Base-by-base conservation (phyloP, 2,888 invertebrate species). In the Neoascia interrupta region DNA sequence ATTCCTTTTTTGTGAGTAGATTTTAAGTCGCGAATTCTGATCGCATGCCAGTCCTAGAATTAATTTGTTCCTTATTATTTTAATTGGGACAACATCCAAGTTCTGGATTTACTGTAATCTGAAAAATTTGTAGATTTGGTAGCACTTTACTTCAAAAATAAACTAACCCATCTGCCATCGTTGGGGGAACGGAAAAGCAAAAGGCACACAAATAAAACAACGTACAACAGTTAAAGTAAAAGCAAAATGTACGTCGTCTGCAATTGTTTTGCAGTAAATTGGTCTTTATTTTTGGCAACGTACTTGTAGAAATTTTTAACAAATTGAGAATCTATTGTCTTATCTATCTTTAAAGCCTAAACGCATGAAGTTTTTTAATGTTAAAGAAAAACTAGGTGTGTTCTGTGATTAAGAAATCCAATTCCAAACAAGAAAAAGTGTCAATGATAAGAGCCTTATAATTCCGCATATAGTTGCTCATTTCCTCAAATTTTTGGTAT, bases 161-260 rank as follows among this genome's bases (percentile, higher is more conserved):
- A n/a, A n/a, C n/a, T n/a, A n/a, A n/a, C 34, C 16, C 18, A 39
- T 47, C 45, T 19, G 5, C n/a, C 34, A 13, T 53, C 16, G 19
- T 23, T 23, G 31, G 13, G 6, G 19, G 21, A 19, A n/a, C n/a
- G n/a, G n/a, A n/a, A n/a, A n/a, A n/a, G n/a, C n/a, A n/a, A n/a
- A 51, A 37, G 37, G 31, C 31, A 58, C 47, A 53, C 26, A 66
- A 37, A n/a, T n/a, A 28, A 51, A 13, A 43, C 21, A 47, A 18
- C 45, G 61, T 51, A 69, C 56, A 75, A 51, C 49, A 53, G 54
- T 61, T 31, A 54, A 47, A 34, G 28, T 51, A 39, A 41, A 58
- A 49, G n/a, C 45, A 70, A 64, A 64, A 76, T 72, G 76, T 61
- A 60, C 54, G 60, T 54, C 43, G 47, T 60, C 41, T 54, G 41